Conservation (phyloP, 2,797 vertebrate species). For the Selene dorsalis region DNA sequence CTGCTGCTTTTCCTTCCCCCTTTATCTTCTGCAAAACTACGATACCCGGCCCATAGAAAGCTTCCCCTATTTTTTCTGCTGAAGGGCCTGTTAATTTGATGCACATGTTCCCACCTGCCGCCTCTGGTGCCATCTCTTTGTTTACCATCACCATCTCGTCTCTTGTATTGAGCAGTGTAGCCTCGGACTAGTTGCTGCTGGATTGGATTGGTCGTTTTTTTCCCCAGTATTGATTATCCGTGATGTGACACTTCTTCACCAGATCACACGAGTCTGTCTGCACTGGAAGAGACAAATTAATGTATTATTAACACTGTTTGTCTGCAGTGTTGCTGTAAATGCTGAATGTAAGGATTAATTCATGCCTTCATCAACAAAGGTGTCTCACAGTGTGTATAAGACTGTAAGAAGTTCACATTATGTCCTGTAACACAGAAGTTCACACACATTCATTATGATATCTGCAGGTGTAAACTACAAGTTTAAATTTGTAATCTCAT, state of each 20-base stretch:
- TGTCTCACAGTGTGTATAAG: no score
- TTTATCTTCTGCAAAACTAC: not conserved
- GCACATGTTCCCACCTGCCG: not conserved
- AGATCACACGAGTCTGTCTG: constrained; percentile 10
- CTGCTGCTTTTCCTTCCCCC: not conserved
- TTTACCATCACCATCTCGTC: constrained; percentile 31
- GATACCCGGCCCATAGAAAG: not conserved
- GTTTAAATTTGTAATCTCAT: no score
- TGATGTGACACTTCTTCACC: constrained; percentile 49
- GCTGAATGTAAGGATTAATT: no score
- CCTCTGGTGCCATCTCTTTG: not conserved
- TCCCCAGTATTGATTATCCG: constrained; percentile 61
- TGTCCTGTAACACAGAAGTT: no score
- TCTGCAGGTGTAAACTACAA: no score
- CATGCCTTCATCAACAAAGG: no score
- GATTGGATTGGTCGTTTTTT: not conserved
- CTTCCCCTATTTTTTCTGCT: not conserved
- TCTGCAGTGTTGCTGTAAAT: no score
- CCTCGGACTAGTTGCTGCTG: constrained; percentile 53
- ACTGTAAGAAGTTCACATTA: no score
- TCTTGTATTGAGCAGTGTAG: constrained; percentile 24
- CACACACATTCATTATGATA: no score
- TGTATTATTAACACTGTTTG: no score
- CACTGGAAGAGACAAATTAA: no score
- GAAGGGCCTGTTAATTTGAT: not conserved